Evolutionary conservation across 2,888 invertebrate genomes (phyloP), one percentile per base, ranked within the genome.

Genomic region (Micoletzkya japonica): DNA sequence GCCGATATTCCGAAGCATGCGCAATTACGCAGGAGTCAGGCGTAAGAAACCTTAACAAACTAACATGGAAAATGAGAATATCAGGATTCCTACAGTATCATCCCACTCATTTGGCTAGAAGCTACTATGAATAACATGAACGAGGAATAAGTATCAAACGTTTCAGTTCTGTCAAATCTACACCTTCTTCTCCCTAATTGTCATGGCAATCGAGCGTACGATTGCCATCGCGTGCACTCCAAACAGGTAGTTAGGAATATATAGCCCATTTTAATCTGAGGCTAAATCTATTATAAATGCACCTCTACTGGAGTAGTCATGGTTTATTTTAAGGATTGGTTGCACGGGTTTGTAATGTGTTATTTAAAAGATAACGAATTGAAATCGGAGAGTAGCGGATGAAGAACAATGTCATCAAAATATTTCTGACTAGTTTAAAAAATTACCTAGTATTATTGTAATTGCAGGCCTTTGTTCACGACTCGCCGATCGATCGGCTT

Each of bases 151-250:
- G 24, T 71, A 20, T 20, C 24, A 26, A 28, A 37, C 26, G 20
- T 26, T 59, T 71, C 72, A 82, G 82, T 81, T 81, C 61, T 70
- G 74, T 28, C 79, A 79, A 69, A 72, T 81, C 26, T 73, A 82
- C 71, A 77, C 78, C 10, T 54, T 82, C 17, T 76, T 83, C 58
- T 73, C 78, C 6, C 64, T 82, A 7, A 79, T 80, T 74, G 36
- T 83, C 24, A 82, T 81, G 75, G 77, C 81, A 2, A 77, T 77
- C 20, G 83, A 83, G 71, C 58, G 82, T 44, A 79, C 81, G 26
- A 54, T 66, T 6, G 30, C 28, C 14, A 54, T 66, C 36, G 64
- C 64, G 6, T 54, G 64, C 24, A 54, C 64, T 10, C 64, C 64
- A 14, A 66, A 66, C 10, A 28, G 32, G 64, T 66, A 32, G 20